Conservation (phyloP, 2,888 invertebrate genomes). For the Silvanus unidentatus region DNA sequence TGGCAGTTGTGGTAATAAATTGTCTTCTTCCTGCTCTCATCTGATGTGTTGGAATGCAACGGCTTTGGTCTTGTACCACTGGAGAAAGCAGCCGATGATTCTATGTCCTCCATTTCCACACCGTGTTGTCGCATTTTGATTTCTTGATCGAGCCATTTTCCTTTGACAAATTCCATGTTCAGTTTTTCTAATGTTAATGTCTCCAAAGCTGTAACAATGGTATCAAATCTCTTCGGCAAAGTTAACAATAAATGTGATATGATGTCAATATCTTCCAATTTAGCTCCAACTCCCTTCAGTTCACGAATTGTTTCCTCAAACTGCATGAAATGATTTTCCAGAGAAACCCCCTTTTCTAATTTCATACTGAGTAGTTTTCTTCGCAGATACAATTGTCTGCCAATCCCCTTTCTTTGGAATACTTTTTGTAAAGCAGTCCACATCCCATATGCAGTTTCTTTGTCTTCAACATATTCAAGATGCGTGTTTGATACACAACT, state of each 20-base stretch:
- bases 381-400: constrained; percentile 23
- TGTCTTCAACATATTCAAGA: constrained; percentile 26
- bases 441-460: constrained; percentile 23
- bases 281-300: constrained; percentile 24
- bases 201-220: constrained; percentile 22
- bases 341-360: constrained; percentile 11
- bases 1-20: too few relatives aligned
- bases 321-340: constrained; percentile 22
- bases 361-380: constrained; percentile 25
- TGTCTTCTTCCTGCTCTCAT: too few relatives aligned
- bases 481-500: constrained; percentile 26
- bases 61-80: too few relatives aligned
- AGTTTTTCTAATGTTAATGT: constrained; percentile 18
- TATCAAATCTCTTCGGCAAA: constrained; percentile 20
- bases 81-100: too few relatives aligned
- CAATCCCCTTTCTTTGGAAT: constrained; percentile 26
- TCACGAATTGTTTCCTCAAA: constrained; percentile 23
- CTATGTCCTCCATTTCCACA: neutral
- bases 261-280: constrained; percentile 22
- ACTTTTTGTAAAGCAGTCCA: constrained; percentile 24
- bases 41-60: too few relatives aligned
- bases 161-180: constrained; percentile 18
- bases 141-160: constrained; percentile 20
- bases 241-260: constrained; percentile 24
- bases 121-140: constrained; percentile 10